Percentiles rank a stretch among this genome's conserved stretches.
These are phyloP conservation scores for Octopus bimaculoides DNA, from an alignment of 1,140 invertebrate genomes.

Conservation along the genomic window DNA sequence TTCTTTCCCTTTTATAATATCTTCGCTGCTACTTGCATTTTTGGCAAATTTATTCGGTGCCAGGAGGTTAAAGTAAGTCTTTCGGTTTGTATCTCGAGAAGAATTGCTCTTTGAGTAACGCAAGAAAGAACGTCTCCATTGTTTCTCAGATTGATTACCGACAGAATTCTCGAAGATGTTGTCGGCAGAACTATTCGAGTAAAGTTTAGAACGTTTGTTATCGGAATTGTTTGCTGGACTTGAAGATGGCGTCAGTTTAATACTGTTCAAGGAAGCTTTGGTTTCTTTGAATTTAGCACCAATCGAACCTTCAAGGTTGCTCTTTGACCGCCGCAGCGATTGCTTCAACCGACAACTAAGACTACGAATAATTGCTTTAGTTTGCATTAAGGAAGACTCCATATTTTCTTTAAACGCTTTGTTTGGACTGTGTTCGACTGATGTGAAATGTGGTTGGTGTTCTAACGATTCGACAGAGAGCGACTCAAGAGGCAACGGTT, in stretches of 20 bases:
- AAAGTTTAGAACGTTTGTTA: background rate
- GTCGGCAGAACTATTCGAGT: background rate
- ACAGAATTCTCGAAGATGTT: background rate
- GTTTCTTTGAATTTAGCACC: background rate
- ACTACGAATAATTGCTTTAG: background rate
- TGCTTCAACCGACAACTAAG: background rate
- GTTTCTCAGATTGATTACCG: background rate
- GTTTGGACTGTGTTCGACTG: no score
- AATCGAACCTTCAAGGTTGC: background rate
- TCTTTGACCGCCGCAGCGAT: background rate
- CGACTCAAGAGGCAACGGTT: background rate
- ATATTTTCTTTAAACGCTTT: no score
- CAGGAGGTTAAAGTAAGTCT: background rate
- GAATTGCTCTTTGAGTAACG: background rate
- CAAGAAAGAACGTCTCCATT: background rate
- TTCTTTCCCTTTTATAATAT: background rate
- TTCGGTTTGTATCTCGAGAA: background rate
- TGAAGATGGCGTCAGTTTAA: no score
- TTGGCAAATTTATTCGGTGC: background rate
- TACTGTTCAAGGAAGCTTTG: background rate
- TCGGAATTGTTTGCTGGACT: background rate
- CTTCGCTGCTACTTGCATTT: background rate
- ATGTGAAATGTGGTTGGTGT: no score
- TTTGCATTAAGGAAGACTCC: background rate
- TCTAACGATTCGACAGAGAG: no score